These are phyloP conservation scores for Plebejus argus DNA, from an alignment of 2,888 invertebrate genomes.

Conservation along the genomic window DNA sequence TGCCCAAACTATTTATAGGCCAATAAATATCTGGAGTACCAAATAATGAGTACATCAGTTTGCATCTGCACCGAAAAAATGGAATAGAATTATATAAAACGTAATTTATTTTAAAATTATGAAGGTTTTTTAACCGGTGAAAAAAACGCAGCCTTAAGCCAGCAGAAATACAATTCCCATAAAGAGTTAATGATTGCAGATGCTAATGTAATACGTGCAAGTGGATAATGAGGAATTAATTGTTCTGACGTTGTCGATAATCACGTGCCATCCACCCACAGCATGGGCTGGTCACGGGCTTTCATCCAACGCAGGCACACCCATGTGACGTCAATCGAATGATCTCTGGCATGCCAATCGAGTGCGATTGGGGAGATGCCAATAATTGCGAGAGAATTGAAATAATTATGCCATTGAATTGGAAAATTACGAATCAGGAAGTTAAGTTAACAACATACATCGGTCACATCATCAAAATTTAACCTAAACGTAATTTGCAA, in stretches of 20 bases:
- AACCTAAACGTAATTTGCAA: not conserved
- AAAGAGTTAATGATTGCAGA: not conserved
- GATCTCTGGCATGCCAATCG: constrained; percentile 39
- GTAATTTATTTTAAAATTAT: not conserved
- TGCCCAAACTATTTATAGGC: too few relatives aligned
- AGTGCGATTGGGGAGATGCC: constrained; percentile 17
- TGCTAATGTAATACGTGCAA: not conserved
- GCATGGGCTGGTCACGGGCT: constrained; percentile 31
- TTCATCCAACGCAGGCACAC: constrained; percentile 33
- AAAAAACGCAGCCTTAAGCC: not conserved
- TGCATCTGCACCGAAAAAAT: too few relatives aligned
- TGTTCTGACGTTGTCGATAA: not conserved
- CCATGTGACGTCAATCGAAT: constrained; percentile 40
- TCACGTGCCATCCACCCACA: constrained; percentile 4
- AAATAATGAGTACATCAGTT: too few relatives aligned
- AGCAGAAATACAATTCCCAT: not conserved
- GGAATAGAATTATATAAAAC: too few relatives aligned
- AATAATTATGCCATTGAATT: constrained; percentile 27
- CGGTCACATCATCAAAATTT: not conserved
- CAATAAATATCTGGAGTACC: too few relatives aligned
- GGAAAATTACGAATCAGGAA: not conserved
- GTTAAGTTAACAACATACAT: not conserved
- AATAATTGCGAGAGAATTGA: not conserved
- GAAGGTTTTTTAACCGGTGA: not conserved
- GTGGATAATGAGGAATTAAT: constrained; percentile 1